Conservation (phyloP, 1,140 invertebrate species). For the Apolygus lucorum region DNA sequence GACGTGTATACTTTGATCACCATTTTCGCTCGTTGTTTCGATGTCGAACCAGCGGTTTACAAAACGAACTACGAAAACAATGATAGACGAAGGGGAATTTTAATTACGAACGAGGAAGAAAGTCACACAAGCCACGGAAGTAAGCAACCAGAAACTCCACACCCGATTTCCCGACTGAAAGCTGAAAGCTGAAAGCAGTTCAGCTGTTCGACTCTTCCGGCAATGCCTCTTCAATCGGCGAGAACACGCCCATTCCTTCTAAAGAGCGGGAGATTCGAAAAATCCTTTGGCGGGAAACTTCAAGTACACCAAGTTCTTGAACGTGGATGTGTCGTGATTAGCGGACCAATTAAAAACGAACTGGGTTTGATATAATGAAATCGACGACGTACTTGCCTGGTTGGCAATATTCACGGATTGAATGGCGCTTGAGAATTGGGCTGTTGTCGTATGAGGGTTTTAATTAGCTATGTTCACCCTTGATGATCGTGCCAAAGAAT, state of each 20-base stretch:
- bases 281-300: not conserved
- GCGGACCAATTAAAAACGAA: no score
- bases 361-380: no score
- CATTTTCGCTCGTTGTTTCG: constrained; percentile 47
- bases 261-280: no score
- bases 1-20: constrained; percentile 82
- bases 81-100: not conserved
- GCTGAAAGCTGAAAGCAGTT: not conserved
- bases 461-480: not conserved
- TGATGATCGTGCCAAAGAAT: not conserved
- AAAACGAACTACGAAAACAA: not conserved
- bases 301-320: not conserved
- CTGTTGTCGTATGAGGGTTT: not conserved
- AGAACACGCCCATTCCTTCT: not conserved
- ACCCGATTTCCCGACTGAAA: not conserved
- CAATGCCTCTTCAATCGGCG: not conserved
- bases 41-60: not conserved
- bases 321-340: no score
- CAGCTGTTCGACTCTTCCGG: not conserved
- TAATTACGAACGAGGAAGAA: not conserved
- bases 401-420: not conserved
- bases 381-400: not conserved
- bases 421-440: not conserved
- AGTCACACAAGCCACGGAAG: not conserved
- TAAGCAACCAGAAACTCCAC: not conserved